Evolutionary conservation across 2,113 vertebrate genomes (phyloP).

Genomic region (Lepidothrix coronata): DNA sequence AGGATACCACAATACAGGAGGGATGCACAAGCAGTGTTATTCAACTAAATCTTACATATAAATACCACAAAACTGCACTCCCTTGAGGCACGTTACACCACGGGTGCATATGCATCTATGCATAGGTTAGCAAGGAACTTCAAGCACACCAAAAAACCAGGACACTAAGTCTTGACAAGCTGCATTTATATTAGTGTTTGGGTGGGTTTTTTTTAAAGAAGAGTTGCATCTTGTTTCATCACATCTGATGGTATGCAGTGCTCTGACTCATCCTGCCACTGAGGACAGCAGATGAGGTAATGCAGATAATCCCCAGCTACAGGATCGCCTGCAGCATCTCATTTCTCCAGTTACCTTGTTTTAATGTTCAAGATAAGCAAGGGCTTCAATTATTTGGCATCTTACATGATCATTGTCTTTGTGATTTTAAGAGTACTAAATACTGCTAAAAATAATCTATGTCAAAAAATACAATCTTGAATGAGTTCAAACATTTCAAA

Average conservation of each 20-base stretch:
- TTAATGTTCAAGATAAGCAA: neutral
- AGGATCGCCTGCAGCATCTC: conserved; percentile 1
- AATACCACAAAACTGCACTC: neutral
- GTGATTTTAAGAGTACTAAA: neutral
- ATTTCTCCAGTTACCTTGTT: neutral
- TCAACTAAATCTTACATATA: neutral
- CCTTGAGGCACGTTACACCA: neutral
- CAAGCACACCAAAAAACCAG: neutral
- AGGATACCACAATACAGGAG: neutral
- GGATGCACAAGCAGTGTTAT: neutral
- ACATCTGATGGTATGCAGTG: conserved; percentile 30
- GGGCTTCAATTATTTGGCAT: neutral
- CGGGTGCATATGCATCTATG: neutral
- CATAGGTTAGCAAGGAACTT: neutral
- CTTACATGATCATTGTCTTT: neutral
- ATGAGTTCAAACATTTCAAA: neutral
- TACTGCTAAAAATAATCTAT: neutral
- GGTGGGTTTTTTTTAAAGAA: neutral
- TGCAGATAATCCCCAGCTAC: conserved; percentile 37
- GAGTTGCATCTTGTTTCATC: conserved; percentile 58
- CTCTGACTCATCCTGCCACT: conserved; percentile 53
- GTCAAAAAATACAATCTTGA: neutral
- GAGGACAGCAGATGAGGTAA: conserved; percentile 55
- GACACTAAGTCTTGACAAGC: neutral
- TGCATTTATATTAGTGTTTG: neutral